Evolutionary conservation across 1,140 invertebrate species (phyloP), one percentile per base, ranked within the genome.

Genomic region (Paralvinella palmiformis): DNA sequence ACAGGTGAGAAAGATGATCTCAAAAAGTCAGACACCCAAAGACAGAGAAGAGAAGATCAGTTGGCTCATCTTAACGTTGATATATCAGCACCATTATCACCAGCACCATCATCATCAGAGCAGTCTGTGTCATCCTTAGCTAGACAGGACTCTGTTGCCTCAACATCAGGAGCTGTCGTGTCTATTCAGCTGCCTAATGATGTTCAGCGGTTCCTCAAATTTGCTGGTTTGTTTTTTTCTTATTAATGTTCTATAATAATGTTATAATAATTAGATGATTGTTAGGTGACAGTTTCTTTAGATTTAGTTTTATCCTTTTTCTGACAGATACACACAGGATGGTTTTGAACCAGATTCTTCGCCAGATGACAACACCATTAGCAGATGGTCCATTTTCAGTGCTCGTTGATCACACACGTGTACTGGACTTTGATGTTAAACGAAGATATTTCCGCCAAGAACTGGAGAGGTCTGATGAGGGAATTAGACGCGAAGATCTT

Each of bases 391-490:
- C 92, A 13, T 95, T 96, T 75, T 87, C 90, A 27, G 90, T 95
- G 0, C 82, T 96, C 1, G 91, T 94, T 4, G 90, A 94, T 64
- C 91, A 94, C 72, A 94, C 92, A 0, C 83, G 91, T 70, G 88
- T 96, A 58, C 79, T 91, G 32, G 93, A 96, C 78, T 96, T 96
- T 81, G 93, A 96, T 79, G 91, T 96, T 0, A 96, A 96, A 73
- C 83, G 92, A 44, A 83, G 90, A 44, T 95, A 94, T 75, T 96
- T 96, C 83, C 85, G 93, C 64, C 89, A 90, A 31, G 91, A 93
- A 75, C 76, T 94, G 20, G 91, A 94, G 74, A 82, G 89, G 56
- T 82, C 90, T 72, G 78, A 80, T 64, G 78, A 79, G 58, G 78
- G 77, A 17, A 66, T 77, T 67, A 81, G 92, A 35, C 82, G 91